These are phyloP conservation scores for Cheilosia urbana DNA, from an alignment of 2,888 invertebrate genomes.

Conservation along the genomic window DNA sequence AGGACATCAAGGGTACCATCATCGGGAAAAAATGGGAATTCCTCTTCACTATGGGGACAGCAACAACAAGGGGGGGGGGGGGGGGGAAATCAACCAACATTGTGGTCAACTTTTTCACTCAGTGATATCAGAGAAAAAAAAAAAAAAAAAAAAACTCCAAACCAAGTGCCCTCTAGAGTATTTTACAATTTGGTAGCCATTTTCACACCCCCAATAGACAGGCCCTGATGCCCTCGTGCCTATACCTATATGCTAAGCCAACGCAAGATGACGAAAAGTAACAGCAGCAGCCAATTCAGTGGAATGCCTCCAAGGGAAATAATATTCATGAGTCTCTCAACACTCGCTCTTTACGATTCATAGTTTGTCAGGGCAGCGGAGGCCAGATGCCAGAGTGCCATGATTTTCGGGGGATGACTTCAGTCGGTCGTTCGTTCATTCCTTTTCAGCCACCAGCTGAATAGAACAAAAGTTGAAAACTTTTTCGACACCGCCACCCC, in stretches of 20 bases:
- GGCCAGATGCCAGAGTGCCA: slow-evolving; percentile 46
- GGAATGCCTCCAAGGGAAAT: slow-evolving; percentile 75
- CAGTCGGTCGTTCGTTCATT: slow-evolving; percentile 25
- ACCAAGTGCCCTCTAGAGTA: slow-evolving; percentile 73
- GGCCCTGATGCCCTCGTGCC: slow-evolving; percentile 8
- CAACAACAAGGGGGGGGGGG: not conserved
- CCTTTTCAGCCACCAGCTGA: slow-evolving; percentile 17
- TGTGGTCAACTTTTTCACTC: slow-evolving; percentile 76
- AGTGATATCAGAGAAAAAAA: slow-evolving; percentile 47
- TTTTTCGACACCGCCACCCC: slow-evolving; percentile 44
- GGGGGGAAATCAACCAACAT: slow-evolving; percentile 76
- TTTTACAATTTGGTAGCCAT: slow-evolving; percentile 75
- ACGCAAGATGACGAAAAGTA: slow-evolving; percentile 71
- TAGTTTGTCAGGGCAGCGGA: slow-evolving; percentile 44
- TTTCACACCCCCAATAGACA: slow-evolving; percentile 64
- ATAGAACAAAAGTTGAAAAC: slow-evolving; percentile 67
- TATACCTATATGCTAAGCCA: slow-evolving; percentile 24
- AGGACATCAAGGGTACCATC: slow-evolving; percentile 60
- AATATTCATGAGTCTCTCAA: slow-evolving; percentile 74
- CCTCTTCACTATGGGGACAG: slow-evolving; percentile 33
- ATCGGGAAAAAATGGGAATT: slow-evolving; percentile 22
- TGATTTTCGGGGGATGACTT: slow-evolving; percentile 27
- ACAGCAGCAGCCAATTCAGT: slow-evolving; percentile 73
- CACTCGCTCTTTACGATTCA: slow-evolving; percentile 71
- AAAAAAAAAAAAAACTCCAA: slow-evolving; percentile 56